Evolutionary conservation across 2,888 invertebrate species (phyloP).

Genomic region (Thera obeliscata): DNA sequence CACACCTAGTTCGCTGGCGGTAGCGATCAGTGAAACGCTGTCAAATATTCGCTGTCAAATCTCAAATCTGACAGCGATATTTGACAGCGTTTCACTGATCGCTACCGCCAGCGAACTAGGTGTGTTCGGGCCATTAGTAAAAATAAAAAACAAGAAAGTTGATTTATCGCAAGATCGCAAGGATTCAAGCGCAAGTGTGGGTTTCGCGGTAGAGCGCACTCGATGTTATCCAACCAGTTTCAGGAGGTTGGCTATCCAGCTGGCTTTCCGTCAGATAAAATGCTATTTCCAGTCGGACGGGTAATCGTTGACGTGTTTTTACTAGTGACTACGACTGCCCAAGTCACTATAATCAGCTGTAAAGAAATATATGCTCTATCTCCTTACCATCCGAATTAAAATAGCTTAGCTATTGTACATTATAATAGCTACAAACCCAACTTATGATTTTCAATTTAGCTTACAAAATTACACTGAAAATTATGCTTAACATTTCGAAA

Average conservation of each 20-base stretch:
- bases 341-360: slow-evolving; percentile 7
- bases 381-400: background rate
- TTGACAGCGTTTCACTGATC: too few relatives aligned
- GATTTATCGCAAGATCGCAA: slow-evolving; percentile 66
- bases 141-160: slow-evolving; percentile 54
- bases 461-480: too few relatives aligned
- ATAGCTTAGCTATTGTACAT: background rate
- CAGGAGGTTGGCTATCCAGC: slow-evolving; percentile 54
- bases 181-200: slow-evolving; percentile 57
- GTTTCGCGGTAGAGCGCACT: slow-evolving; percentile 75
- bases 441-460: too few relatives aligned
- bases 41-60: too few relatives aligned
- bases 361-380: slow-evolving; percentile 6
- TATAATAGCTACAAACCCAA: background rate
- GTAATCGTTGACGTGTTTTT: slow-evolving; percentile 76
- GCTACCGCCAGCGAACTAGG: too few relatives aligned
- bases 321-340: slow-evolving; percentile 61
- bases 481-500: too few relatives aligned
- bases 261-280: slow-evolving; percentile 63
- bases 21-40: too few relatives aligned
- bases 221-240: slow-evolving; percentile 65
- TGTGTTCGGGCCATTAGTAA: too few relatives aligned
- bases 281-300: slow-evolving; percentile 68
- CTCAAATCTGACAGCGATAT: too few relatives aligned
- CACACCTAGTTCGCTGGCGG: too few relatives aligned